phyloP scores from a whole-genome alignment of 2,113 vertebrate genomes.

The Phaetusa simplex region DNA sequence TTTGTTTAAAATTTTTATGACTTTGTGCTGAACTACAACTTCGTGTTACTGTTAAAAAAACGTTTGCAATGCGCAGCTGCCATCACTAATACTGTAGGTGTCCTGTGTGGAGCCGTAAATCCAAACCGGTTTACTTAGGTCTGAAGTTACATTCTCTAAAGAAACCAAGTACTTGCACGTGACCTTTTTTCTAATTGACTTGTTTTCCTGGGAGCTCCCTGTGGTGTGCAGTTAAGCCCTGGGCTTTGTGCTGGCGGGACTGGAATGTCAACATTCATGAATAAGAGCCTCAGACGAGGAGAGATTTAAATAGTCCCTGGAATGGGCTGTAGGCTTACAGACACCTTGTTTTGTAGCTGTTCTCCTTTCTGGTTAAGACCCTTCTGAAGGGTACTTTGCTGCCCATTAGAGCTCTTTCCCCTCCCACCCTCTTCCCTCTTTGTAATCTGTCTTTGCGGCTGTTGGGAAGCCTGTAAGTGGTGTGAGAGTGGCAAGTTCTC shows the following conservation, averaged over 20 bases:
- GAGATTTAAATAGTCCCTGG: slow-evolving; percentile 31
- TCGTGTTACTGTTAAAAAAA: neutral
- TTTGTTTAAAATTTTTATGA: neutral
- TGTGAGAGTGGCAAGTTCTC: neutral
- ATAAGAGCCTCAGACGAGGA: slow-evolving; percentile 3
- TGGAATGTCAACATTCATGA: slow-evolving; percentile 50
- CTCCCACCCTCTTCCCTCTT: neutral
- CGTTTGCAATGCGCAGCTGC: neutral
- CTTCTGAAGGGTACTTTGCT: neutral
- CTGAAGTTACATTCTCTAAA: neutral
- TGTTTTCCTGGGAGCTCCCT: slow-evolving; percentile 51
- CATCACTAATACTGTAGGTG: neutral
- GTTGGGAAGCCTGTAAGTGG: neutral
- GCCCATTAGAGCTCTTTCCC: neutral
- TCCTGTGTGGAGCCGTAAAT: neutral
- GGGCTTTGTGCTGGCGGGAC: slow-evolving; percentile 5
- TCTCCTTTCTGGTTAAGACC: neutral
- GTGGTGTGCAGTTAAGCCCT: slow-evolving; percentile 37
- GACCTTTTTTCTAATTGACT: slow-evolving; percentile 46
- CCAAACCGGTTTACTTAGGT: neutral
- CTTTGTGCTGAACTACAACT: neutral
- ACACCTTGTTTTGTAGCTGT: slow-evolving; percentile 27
- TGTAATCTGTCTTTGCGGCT: neutral
- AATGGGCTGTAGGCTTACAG: neutral
- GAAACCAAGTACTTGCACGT: slow-evolving; percentile 12